Conservation (phyloP, 92 coral and sea anemone species). For the Zoanthus solanderi region DNA sequence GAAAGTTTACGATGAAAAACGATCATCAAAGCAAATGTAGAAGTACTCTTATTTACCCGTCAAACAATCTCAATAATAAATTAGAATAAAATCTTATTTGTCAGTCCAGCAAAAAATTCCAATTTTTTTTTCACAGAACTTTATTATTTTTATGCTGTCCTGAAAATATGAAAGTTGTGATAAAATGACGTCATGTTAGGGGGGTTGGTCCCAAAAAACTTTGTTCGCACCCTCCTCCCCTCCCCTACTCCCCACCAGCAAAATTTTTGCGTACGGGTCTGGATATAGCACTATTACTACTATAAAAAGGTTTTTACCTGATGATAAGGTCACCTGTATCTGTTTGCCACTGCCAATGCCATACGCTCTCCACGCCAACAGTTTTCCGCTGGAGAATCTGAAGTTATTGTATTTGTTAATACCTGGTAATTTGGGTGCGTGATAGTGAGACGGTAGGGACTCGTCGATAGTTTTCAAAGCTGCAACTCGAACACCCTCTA, state of each 20-base stretch:
- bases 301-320: neutral
- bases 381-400: conserved; percentile 13
- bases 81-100: neutral
- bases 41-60: neutral
- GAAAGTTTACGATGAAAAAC: neutral
- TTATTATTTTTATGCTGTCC: neutral
- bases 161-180: no score
- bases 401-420: conserved; percentile 66
- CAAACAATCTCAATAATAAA: neutral
- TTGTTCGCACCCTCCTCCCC: no score
- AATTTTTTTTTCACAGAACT: neutral
- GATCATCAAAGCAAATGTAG: no score
- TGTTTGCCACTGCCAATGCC: conserved; percentile 48
- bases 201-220: no score
- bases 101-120: neutral
- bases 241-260: no score
- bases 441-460: neutral
- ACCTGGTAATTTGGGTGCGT: conserved; percentile 42
- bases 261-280: neutral
- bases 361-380: conserved; percentile 63
- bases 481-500: conserved; percentile 57
- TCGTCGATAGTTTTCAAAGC: conserved; percentile 35
- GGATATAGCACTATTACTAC: neutral
- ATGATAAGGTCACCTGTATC: neutral
- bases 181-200: no score